Evolutionary conservation across 2,888 invertebrate genomes (phyloP).

Genomic region (Metalampra italica): DNA sequence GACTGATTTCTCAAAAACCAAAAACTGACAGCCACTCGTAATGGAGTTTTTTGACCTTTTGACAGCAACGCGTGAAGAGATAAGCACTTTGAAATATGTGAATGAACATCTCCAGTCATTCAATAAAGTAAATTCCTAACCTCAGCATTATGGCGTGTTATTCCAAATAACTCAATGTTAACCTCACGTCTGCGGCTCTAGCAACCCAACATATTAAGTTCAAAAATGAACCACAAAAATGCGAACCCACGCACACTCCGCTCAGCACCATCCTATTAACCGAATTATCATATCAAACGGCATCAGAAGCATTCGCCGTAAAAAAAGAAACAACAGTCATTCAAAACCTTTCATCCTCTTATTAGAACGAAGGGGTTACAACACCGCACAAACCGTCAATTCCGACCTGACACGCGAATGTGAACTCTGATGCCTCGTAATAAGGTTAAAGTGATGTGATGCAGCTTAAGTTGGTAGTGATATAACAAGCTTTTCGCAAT

Average conservation of each 20-base stretch:
- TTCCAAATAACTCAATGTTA: no score
- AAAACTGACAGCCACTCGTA: no score
- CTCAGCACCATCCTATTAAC: slow-evolving; percentile 58
- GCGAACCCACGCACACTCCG: slow-evolving; percentile 51
- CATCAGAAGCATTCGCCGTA: slow-evolving; percentile 50
- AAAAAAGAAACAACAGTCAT: slow-evolving; percentile 60
- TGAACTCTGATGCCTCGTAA: slow-evolving; percentile 24
- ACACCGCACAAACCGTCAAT: slow-evolving; percentile 22
- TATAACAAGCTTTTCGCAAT: slow-evolving; percentile 65
- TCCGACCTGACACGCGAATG: slow-evolving; percentile 21
- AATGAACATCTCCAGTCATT: no score
- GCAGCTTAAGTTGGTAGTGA: slow-evolving; percentile 21
- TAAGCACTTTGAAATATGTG: no score
- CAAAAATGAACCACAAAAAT: slow-evolving; percentile 52
- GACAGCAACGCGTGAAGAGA: no score
- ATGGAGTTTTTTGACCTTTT: no score
- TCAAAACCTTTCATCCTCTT: slow-evolving; percentile 71
- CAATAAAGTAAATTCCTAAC: no score
- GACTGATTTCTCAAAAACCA: no score
- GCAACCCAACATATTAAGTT: slow-evolving; percentile 13
- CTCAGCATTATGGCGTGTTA: no score
- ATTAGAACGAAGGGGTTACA: slow-evolving; percentile 63
- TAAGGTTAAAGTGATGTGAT: slow-evolving; percentile 15
- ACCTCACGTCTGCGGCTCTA: background rate
- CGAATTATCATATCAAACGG: slow-evolving; percentile 75